Evolutionary conservation across 2,113 vertebrate genomes (phyloP), one percentile per base, ranked within the genome.

Genomic region (Rhinichthys klamathensis): DNA sequence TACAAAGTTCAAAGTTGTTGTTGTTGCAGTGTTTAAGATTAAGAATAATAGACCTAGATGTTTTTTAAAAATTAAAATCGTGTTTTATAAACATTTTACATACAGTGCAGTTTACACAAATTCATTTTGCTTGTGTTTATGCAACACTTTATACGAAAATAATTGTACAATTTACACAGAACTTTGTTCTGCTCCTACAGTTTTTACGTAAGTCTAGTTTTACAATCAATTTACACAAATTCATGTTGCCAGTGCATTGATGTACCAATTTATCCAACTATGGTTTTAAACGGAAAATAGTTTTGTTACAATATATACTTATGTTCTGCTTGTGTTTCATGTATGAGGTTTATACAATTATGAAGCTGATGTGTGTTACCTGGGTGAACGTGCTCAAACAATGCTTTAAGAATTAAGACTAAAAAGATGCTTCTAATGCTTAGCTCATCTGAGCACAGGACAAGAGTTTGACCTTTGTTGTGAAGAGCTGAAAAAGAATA

Each of bases 381-480:
- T 56, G 16, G 51, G 6, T 56, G 27, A 65, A 1, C 15, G 16
- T 69, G 67, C 21, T 70, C 35, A 38, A 41, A 23, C 35, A 12
- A 11, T 6, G 38, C 41, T 41, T 25, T 46, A 46, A 41, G 41
- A 46, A 46, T 44, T 25, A 25, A 78, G 21, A 78, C 4, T 78
- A 58, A 1, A 78, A 38, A 78, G 21, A n/a, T 78, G 30, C 54
- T 7, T 54, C 51, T 56, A 56, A 56, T 21, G 18, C 51, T 7
- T 21, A 56, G 51, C 51, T 73, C 46, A 25, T 58, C 5, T 23
- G 9, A 38, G 49, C 30, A 58, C 63, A 63, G 58, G 35, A 25
- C 23, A 49, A 38, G 73, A 75, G 21, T 61, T 61, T 79, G 77
- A 27, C 58, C 32, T 44, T 44, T 63, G 56, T 44, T 80, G 56